These are phyloP conservation scores for Nymphalis polychloros DNA, from an alignment of 2,888 invertebrate species.

Conservation along the genomic window DNA sequence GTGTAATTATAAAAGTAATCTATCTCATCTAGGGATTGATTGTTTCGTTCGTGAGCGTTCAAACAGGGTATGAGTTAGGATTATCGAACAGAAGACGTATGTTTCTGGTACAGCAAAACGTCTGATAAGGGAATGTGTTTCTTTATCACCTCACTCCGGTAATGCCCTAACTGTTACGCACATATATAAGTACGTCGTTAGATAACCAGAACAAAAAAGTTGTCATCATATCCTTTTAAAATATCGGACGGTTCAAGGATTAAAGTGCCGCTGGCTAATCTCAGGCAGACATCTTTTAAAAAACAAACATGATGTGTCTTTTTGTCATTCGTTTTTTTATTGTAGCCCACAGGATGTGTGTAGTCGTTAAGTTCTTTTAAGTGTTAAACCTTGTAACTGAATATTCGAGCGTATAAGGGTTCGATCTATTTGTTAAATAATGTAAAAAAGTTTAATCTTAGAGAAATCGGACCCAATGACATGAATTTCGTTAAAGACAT, in stretches of 20 bases:
- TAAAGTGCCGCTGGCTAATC: constrained; percentile 81
- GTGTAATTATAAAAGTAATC: no score
- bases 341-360: constrained; percentile 82
- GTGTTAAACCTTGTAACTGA: constrained; percentile 82
- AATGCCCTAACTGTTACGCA: constrained; percentile 26
- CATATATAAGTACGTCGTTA: constrained; percentile 18
- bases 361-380: constrained; percentile 82
- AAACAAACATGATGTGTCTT: constrained; percentile 80
- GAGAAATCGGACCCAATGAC: constrained; percentile 80
- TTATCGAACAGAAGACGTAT: constrained; percentile 21
- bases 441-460: constrained; percentile 71
- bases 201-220: constrained; percentile 51
- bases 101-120: constrained; percentile 38
- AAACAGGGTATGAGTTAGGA: neutral
- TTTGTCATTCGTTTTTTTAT: constrained; percentile 77
- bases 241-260: constrained; percentile 79
- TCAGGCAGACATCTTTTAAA: constrained; percentile 81
- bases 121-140: constrained; percentile 30
- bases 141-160: constrained; percentile 13
- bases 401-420: constrained; percentile 79
- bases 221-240: constrained; percentile 82
- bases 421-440: constrained; percentile 81
- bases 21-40: neutral
- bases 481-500: constrained; percentile 80
- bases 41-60: constrained; percentile 1